Percentiles rank a stretch among this genome's conserved stretches.
Evolutionary conservation across 2,113 vertebrate genomes (phyloP).

Genomic region (Micromys minutus): DNA sequence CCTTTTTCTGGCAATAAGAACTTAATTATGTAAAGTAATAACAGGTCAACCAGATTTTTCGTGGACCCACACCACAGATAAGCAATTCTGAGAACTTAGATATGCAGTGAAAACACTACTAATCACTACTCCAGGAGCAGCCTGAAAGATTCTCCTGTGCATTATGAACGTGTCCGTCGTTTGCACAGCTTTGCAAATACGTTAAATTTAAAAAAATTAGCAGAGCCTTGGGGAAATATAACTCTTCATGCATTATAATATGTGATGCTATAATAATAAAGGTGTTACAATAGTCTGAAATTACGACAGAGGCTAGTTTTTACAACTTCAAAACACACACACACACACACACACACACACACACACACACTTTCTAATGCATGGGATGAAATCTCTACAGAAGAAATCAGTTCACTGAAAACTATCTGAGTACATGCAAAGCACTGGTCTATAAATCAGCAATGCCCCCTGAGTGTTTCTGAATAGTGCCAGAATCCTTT

Average conservation of each 20-base stretch:
- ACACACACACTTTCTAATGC: too few relatives aligned
- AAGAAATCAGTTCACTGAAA: background rate
- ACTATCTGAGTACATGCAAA: background rate
- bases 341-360: too few relatives aligned
- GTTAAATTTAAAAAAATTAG: background rate
- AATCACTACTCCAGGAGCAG: slow-evolving; percentile 25
- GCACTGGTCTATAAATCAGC: background rate
- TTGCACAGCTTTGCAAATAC: slow-evolving; percentile 51
- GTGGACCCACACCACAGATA: slow-evolving; percentile 46
- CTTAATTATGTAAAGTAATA: slow-evolving; percentile 66
- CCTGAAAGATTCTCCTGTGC: slow-evolving; percentile 5
- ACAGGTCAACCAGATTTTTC: slow-evolving; percentile 44
- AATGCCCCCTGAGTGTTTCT: background rate
- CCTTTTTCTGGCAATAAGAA: slow-evolving; percentile 61
- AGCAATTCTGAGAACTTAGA: slow-evolving; percentile 47
- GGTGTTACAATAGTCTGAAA: slow-evolving; percentile 2
- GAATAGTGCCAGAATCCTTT: background rate
- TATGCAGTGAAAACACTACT: slow-evolving; percentile 37
- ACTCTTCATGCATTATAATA: slow-evolving; percentile 18
- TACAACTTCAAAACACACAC: background rate
- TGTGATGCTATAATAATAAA: background rate
- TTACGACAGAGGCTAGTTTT: background rate
- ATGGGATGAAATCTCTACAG: background rate
- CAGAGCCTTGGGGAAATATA: background rate
- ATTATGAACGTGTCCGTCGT: background rate